Conservation (phyloP, 1,140 invertebrate species). For the Drosophila bocqueti region DNA sequence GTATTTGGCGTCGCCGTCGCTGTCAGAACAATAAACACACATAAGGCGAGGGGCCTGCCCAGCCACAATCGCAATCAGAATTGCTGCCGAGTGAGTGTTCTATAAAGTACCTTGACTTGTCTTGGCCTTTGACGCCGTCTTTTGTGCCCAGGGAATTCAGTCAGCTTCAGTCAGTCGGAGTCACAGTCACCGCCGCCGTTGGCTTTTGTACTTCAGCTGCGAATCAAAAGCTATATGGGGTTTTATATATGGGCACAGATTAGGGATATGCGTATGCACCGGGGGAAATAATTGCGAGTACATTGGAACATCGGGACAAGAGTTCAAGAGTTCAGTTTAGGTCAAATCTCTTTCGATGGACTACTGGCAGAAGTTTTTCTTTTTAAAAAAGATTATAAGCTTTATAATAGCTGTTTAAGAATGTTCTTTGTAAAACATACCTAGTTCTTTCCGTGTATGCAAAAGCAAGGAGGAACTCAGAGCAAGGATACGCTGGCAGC, state of each 20-base stretch:
- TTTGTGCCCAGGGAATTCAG: slow-evolving; percentile 51
- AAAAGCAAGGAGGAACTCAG: slow-evolving; percentile 35
- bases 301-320: no score
- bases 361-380: not conserved
- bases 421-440: not conserved
- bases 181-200: slow-evolving; percentile 33
- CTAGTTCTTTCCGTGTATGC: slow-evolving; percentile 24
- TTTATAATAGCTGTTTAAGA: not conserved
- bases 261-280: slow-evolving; percentile 41
- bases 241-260: slow-evolving; percentile 15
- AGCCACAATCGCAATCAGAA: slow-evolving; percentile 33
- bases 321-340: not conserved
- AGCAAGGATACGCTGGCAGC: slow-evolving; percentile 60
- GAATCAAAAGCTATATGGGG: slow-evolving; percentile 68
- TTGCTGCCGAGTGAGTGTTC: slow-evolving; percentile 36
- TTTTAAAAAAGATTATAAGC: no score
- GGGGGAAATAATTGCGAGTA: not conserved
- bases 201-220: slow-evolving; percentile 53
- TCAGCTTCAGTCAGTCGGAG: slow-evolving; percentile 3
- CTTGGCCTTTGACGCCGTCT: slow-evolving; percentile 73
- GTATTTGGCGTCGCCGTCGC: slow-evolving; percentile 54
- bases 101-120: slow-evolving; percentile 61
- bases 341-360: not conserved
- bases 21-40: slow-evolving; percentile 54
- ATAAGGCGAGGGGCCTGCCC: slow-evolving; percentile 24